Evolutionary conservation across 64 coral and sea anemone genomes (phyloP).

Genomic region (Dendronephthya gigantea): DNA sequence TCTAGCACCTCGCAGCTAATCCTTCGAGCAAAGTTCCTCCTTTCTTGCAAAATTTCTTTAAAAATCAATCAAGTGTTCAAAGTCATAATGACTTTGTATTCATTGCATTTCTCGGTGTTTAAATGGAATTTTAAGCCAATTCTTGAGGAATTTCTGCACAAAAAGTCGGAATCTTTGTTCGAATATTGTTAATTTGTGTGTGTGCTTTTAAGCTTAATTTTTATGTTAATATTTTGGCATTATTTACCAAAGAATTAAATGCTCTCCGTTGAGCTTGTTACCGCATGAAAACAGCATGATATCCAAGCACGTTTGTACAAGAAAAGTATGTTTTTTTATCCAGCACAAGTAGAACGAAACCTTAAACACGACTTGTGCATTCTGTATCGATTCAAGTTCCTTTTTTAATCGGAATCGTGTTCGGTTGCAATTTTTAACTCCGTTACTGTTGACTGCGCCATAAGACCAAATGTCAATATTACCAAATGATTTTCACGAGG

Average conservation of each 20-base stretch:
- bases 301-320: background rate
- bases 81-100: background rate
- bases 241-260: background rate
- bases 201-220: background rate
- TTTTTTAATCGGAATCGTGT: background rate
- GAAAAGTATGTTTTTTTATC: background rate
- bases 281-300: background rate
- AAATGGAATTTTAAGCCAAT: background rate
- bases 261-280: background rate
- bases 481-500: background rate
- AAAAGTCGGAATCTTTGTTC: background rate
- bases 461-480: background rate
- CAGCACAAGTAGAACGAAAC: background rate
- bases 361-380: background rate
- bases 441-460: background rate
- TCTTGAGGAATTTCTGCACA: background rate
- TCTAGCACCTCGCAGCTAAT: background rate
- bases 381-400: background rate
- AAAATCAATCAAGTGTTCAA: background rate
- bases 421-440: background rate
- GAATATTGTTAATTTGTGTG: background rate
- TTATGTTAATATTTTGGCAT: constrained; percentile 1
- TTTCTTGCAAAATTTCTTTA: background rate
- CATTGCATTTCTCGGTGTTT: background rate
- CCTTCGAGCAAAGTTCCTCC: background rate